Conservation (phyloP, 2,888 invertebrate genomes). For the Creontiades dilutus region DNA sequence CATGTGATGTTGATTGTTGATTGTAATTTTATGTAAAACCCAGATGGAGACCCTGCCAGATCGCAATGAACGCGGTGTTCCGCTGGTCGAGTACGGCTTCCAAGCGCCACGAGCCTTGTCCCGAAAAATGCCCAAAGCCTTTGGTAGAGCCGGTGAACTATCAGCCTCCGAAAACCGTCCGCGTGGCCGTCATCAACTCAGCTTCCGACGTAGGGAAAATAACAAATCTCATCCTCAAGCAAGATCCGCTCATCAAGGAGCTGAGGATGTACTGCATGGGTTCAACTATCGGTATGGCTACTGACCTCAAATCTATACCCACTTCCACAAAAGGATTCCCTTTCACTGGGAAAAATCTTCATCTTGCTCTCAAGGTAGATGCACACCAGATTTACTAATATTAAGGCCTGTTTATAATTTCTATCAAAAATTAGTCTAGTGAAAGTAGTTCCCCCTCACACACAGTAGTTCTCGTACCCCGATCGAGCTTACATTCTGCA, state of each 20-base stretch:
- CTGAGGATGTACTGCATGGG: conserved; percentile 65
- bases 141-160: not conserved
- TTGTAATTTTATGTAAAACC: not conserved
- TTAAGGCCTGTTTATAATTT: no score
- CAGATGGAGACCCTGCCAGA: not conserved
- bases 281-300: conserved; percentile 43
- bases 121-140: not conserved
- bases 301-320: conserved; percentile 71
- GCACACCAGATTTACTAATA: no score
- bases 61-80: not conserved
- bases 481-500: no score
- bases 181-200: conserved; percentile 50
- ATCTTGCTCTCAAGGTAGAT: conserved; percentile 72
- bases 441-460: no score
- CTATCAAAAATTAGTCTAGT: no score
- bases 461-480: no score
- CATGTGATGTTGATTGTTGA: no score
- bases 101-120: not conserved
- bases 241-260: conserved; percentile 70
- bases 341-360: conserved; percentile 63
- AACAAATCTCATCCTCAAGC: conserved; percentile 68
- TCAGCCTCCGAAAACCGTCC: conserved; percentile 45
- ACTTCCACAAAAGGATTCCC: conserved; percentile 62
- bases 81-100: not conserved
- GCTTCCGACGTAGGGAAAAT: conserved; percentile 54